Evolutionary conservation across 2,113 vertebrate species (phyloP).

Genomic region (Trichomycterus rosablanca): DNA sequence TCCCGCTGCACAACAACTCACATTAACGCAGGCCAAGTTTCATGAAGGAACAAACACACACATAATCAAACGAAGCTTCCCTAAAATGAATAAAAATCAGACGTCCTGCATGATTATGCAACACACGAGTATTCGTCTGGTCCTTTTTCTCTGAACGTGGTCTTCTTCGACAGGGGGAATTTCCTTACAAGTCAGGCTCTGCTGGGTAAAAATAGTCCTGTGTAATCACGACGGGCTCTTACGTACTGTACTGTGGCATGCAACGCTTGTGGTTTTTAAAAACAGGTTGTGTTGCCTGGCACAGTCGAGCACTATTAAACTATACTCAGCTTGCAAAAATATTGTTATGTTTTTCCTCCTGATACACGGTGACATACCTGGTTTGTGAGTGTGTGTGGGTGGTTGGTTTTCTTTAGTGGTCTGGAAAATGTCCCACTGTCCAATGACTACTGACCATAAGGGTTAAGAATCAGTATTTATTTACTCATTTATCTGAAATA

Average conservation of each 20-base stretch:
- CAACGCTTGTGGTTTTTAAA: constrained; percentile 21
- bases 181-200: constrained; percentile 36
- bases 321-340: no score
- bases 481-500: no score
- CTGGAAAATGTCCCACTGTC: no score
- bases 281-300: constrained; percentile 1
- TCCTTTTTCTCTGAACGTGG: constrained; percentile 24
- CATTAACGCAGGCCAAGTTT: no score
- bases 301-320: neutral
- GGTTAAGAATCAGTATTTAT: no score
- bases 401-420: no score
- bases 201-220: constrained; percentile 34
- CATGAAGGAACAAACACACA: neutral
- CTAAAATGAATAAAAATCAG: neutral
- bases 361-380: no score
- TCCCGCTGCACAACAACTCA: no score
- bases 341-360: no score
- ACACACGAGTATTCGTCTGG: neutral
- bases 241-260: constrained; percentile 31
- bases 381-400: no score
- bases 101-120: constrained; percentile 1
- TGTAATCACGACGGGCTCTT: constrained; percentile 34
- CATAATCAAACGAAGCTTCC: constrained; percentile 5
- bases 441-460: no score
- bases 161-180: constrained; percentile 28